Evolutionary conservation across 2,888 invertebrate genomes (phyloP).

Genomic region (Linnaemya tessellans): DNA sequence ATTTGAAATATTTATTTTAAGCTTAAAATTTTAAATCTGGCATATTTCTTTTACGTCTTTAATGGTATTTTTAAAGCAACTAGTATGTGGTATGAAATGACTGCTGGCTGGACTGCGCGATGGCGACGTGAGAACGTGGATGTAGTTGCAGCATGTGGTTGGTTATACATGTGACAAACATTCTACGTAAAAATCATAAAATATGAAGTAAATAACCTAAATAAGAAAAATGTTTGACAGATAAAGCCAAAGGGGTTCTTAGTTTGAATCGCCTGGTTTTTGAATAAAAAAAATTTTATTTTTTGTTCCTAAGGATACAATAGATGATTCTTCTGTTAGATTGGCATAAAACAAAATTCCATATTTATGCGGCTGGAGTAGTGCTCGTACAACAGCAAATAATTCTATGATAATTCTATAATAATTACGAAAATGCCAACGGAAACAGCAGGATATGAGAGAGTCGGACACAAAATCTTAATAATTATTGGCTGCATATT

Average conservation of each 20-base stretch:
- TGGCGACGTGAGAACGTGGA: constrained; percentile 5
- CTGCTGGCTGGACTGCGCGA: neutral
- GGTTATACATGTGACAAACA: constrained; percentile 33
- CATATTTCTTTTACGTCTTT: constrained; percentile 41
- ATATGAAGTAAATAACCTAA: constrained; percentile 51
- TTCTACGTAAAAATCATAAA: constrained; percentile 33
- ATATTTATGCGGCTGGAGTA: constrained; percentile 32
- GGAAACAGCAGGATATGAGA: constrained; percentile 24
- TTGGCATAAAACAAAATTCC: constrained; percentile 48
- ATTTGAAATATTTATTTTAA: constrained; percentile 69
- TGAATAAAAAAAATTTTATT: neutral
- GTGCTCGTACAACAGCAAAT: neutral
- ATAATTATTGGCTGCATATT: too few species aligned
- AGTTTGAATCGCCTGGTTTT: neutral
- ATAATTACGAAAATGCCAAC: constrained; percentile 41
- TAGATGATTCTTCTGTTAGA: constrained; percentile 10
- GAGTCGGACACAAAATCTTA: neutral
- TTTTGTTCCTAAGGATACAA: neutral
- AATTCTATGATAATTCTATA: neutral
- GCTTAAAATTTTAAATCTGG: constrained; percentile 67
- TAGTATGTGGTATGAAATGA: neutral
- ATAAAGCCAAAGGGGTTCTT: constrained; percentile 55
- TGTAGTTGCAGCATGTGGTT: constrained; percentile 21
- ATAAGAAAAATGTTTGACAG: constrained; percentile 58
- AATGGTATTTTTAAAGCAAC: constrained; percentile 15